Conservation (phyloP, 2,888 invertebrate species). For the Zaprionus lineosus region DNA sequence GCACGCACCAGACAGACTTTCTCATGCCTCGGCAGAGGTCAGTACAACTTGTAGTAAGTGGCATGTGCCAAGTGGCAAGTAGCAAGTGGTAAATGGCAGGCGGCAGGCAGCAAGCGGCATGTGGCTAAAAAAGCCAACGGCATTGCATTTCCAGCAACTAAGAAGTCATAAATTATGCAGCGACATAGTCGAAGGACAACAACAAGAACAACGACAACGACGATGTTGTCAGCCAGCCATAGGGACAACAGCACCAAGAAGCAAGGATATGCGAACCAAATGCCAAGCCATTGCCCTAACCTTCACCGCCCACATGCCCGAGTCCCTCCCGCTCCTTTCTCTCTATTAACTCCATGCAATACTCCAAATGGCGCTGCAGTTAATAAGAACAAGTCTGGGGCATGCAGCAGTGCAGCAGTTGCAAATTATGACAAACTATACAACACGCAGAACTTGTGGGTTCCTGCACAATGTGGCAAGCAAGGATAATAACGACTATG, state of each 20-base stretch:
- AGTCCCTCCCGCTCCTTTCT: no score
- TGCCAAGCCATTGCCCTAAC: conserved; percentile 50
- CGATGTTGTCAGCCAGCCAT: conserved; percentile 10
- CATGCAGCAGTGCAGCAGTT: conserved; percentile 43
- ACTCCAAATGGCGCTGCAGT: conserved; percentile 63
- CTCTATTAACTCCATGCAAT: conserved; percentile 50
- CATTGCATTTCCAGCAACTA: conserved; percentile 47
- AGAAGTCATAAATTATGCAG: conserved; percentile 77
- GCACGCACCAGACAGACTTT: conserved; percentile 47
- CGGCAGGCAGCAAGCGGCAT: no score
- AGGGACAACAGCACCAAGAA: conserved; percentile 20
- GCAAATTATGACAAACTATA: conserved; percentile 70
- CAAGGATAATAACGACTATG: background rate
- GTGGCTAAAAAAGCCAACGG: conserved; percentile 59
- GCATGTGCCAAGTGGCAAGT: conserved; percentile 16
- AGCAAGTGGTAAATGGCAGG: conserved; percentile 19
- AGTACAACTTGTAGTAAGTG: conserved; percentile 34
- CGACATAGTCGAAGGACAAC: conserved; percentile 73
- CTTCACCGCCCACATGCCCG: conserved; percentile 2
- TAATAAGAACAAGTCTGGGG: conserved; percentile 63
- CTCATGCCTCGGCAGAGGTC: conserved; percentile 28
- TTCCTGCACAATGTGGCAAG: conserved; percentile 14
- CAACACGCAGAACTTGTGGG: conserved; percentile 33
- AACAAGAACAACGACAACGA: conserved; percentile 23
- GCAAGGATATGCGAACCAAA: conserved; percentile 52